Evolutionary conservation across 2,888 invertebrate species (phyloP), one percentile per base, ranked within the genome.

Genomic region (Callosobruchus maculatus): DNA sequence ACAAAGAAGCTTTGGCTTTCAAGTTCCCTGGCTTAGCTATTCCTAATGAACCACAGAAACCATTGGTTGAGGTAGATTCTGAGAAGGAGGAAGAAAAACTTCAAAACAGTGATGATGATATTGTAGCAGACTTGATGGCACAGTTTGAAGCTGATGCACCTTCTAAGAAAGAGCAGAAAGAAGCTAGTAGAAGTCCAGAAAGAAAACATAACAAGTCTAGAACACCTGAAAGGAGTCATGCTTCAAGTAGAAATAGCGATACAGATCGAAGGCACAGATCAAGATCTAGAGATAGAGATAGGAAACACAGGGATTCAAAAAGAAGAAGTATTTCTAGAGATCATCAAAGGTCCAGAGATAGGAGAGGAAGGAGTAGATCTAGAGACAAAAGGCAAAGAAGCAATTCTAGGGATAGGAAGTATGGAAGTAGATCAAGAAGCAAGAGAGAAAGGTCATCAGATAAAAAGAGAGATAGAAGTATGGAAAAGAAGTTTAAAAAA

Each of bases 111-210:
- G 84, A 85, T 78, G 79, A 77, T 71, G 89, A 90, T 80, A 87
- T 92, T 71, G 92, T 95, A n/a, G 92, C 93, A 79, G 93, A 95
- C 83, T 92, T 94, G 1, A 95, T 96, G 95, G 93, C 95, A 21
- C 94, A 94, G 78, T 88, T 97, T 72, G 96, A 96, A 87, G 94
- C 95, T 2, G 87, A 95, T 26, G 96, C 95, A 0, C 95, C 95
- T 1, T 93, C 93, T 5, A 86, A 88, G 49, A 82, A 77, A 21
- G 77, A 80, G 21, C 74, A 71, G 0, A 79, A 77, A 77, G 78
- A 79, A 72, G 74, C 74, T 67, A 76, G 72, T 21, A 68, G 70
- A 9, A 72, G 70, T 67, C 71, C 72, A 67, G 68, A 74, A 70
- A 77, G 68, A 73, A 81, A 76, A 82, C 85, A 30, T 80, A 83